Conservation (phyloP, 2,888 invertebrate species). For the Acrobasis suavella region DNA sequence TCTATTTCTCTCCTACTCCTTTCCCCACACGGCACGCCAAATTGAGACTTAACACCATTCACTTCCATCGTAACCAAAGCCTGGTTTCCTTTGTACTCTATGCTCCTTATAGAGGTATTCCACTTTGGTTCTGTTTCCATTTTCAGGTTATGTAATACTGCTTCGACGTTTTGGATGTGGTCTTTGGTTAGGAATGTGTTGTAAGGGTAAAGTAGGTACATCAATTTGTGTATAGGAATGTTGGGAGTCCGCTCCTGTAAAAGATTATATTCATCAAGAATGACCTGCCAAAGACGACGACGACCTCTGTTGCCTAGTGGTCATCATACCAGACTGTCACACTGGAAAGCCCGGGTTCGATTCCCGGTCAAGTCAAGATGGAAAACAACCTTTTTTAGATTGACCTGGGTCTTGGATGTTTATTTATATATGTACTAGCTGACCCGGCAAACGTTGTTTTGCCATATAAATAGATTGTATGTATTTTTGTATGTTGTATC, state of each 20-base stretch:
- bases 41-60: conserved; percentile 63
- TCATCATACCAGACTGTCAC: too few relatives aligned
- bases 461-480: too few relatives aligned
- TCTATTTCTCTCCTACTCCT: conserved; percentile 44
- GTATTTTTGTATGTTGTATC: too few relatives aligned
- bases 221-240: conserved; percentile 85
- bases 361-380: too few relatives aligned
- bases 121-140: conserved; percentile 57
- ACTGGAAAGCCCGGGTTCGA: too few relatives aligned
- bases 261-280: conserved; percentile 20
- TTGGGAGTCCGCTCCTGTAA: conserved; percentile 87
- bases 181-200: conserved; percentile 90
- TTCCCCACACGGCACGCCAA: conserved; percentile 66
- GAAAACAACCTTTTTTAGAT: too few relatives aligned
- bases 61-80: conserved; percentile 69
- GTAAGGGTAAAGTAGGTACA: conserved; percentile 93
- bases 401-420: too few relatives aligned
- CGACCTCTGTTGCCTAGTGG: too few relatives aligned
- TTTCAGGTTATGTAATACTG: conserved; percentile 85
- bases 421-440: too few relatives aligned
- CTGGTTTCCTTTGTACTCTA: conserved; percentile 56
- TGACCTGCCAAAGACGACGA: too few relatives aligned
- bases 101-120: conserved; percentile 44
- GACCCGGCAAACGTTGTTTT: too few relatives aligned
- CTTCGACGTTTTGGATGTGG: conserved; percentile 86